Conservation (phyloP, 2,888 invertebrate genomes). For the Tolmerus cingulatus region DNA sequence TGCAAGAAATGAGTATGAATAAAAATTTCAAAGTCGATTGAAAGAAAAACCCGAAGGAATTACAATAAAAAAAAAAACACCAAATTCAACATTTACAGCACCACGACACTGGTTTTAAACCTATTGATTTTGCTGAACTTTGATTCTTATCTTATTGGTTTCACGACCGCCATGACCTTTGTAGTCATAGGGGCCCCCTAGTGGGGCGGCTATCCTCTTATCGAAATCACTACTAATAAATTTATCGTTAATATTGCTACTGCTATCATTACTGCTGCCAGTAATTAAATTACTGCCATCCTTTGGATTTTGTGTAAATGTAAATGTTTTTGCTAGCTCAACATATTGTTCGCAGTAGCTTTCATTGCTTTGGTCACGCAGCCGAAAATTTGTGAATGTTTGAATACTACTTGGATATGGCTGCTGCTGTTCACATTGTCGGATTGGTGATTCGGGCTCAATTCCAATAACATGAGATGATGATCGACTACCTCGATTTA, state of each 20-base stretch:
- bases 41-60: slow-evolving; percentile 22
- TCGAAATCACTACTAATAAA: slow-evolving; percentile 43
- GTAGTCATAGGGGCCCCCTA: slow-evolving; percentile 48
- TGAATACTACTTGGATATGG: slow-evolving; percentile 17
- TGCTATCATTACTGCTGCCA: slow-evolving; percentile 38
- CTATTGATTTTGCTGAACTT: slow-evolving; percentile 49
- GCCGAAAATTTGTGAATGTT: slow-evolving; percentile 7
- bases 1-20: background rate
- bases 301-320: slow-evolving; percentile 30
- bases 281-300: slow-evolving; percentile 37
- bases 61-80: background rate
- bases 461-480: slow-evolving; percentile 4
- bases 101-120: background rate
- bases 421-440: background rate
- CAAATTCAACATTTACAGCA: slow-evolving; percentile 18
- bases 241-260: slow-evolving; percentile 36
- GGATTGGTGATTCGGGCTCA: background rate
- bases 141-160: slow-evolving; percentile 50
- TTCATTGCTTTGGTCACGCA: slow-evolving; percentile 8
- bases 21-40: slow-evolving; percentile 7
- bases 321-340: slow-evolving; percentile 17
- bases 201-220: slow-evolving; percentile 43
- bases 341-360: slow-evolving; percentile 21
- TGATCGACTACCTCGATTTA: background rate
- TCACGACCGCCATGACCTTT: slow-evolving; percentile 39